Evolutionary conservation across 2,113 vertebrate species (phyloP).

Genomic region (Ailuropoda melanoleuca): DNA sequence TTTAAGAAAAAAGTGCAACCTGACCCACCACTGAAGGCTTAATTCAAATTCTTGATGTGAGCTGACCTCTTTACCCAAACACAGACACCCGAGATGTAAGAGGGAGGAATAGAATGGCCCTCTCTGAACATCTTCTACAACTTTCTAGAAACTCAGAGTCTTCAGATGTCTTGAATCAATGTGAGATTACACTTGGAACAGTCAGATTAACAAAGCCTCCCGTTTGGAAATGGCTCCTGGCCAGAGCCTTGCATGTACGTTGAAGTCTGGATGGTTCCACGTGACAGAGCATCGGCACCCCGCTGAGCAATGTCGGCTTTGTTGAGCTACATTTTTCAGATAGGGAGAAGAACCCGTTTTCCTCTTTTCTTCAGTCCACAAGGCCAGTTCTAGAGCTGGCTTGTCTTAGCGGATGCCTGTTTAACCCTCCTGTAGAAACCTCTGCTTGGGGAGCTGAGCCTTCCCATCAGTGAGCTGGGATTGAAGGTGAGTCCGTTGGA

Average conservation of each 20-base stretch:
- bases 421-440: slow-evolving; percentile 32
- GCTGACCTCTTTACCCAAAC: background rate
- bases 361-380: background rate
- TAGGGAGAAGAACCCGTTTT: slow-evolving; percentile 42
- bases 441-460: background rate
- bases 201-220: background rate
- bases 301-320: background rate
- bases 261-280: background rate
- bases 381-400: background rate
- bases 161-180: background rate
- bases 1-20: background rate
- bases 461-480: slow-evolving; percentile 31
- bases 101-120: background rate
- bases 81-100: background rate
- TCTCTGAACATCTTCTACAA: background rate
- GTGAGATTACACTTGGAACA: background rate
- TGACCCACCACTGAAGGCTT: background rate
- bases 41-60: background rate
- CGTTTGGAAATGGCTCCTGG: background rate
- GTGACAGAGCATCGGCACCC: background rate
- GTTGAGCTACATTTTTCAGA: slow-evolving; percentile 27
- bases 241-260: background rate
- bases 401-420: background rate
- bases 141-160: background rate
- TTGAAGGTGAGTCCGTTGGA: background rate